A percentile compares a stretch with the other conserved stretches of the same genome.
Conservation (phyloP, 1,140 invertebrate genomes). For the Zaprionus tsacasi region DNA sequence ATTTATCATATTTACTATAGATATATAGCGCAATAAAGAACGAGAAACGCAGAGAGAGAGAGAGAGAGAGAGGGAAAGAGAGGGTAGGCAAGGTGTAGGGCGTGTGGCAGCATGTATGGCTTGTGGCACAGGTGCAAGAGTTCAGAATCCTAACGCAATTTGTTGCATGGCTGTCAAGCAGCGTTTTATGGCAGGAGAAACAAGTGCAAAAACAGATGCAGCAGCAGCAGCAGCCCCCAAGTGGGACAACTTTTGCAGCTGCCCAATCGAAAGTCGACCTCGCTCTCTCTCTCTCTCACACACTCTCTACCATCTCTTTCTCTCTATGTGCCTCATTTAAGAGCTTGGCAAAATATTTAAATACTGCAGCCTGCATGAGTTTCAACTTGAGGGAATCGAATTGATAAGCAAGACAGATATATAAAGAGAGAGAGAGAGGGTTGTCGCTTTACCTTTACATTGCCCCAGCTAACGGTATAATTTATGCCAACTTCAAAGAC, state of each 20-base stretch:
- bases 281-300: too few species aligned
- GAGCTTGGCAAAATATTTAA: slow-evolving; percentile 70
- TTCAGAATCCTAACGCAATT: slow-evolving; percentile 77
- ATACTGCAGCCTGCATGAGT: slow-evolving; percentile 26
- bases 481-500: slow-evolving; percentile 9
- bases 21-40: slow-evolving; percentile 41
- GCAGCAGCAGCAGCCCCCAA: neutral
- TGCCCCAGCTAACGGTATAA: neutral
- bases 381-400: neutral
- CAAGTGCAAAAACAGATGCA: slow-evolving; percentile 8
- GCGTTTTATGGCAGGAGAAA: slow-evolving; percentile 68
- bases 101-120: slow-evolving; percentile 21
- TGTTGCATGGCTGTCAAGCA: slow-evolving; percentile 72
- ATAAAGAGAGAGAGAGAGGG: neutral
- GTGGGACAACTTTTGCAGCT: slow-evolving; percentile 14
- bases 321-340: slow-evolving; percentile 59
- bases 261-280: slow-evolving; percentile 17
- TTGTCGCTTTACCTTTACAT: too few species aligned
- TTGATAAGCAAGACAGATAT: neutral
- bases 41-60: neutral
- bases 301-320: neutral
- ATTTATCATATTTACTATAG: slow-evolving; percentile 79
- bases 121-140: slow-evolving; percentile 71
- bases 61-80: neutral
- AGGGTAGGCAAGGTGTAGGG: neutral